Conservation (phyloP, 1,140 invertebrate species). For the Coenobita brevimanus region DNA sequence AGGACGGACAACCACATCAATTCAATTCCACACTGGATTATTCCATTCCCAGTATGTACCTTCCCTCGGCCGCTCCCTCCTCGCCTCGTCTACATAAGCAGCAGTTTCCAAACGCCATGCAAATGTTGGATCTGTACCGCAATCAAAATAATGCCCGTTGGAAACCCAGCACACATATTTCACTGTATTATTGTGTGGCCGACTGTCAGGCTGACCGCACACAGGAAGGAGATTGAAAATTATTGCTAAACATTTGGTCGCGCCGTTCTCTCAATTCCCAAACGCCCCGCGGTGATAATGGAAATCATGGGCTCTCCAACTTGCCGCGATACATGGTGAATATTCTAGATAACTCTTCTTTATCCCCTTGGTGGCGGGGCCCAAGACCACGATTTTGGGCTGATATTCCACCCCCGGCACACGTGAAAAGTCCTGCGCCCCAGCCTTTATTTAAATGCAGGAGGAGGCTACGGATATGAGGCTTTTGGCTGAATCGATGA, state of each 20-base stretch:
- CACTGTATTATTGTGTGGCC: conserved; percentile 66
- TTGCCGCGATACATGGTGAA: conserved; percentile 58
- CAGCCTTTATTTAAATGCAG: conserved; percentile 65
- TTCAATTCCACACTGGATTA: conserved; percentile 65
- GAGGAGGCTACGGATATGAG: conserved; percentile 64
- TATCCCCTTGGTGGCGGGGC: conserved; percentile 58
- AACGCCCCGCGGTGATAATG: conserved; percentile 66
- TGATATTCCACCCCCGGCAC: conserved; percentile 56
- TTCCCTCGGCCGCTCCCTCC: conserved; percentile 30
- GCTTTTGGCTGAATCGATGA: conserved; percentile 66
- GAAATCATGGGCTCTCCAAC: conserved; percentile 58
- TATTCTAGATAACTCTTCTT: conserved; percentile 67
- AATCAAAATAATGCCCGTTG: conserved; percentile 66
- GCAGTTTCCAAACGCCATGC: conserved; percentile 60
- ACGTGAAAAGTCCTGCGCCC: conserved; percentile 47
- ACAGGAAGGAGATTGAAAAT: conserved; percentile 65
- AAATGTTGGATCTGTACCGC: conserved; percentile 65
- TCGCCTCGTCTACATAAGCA: conserved; percentile 57
- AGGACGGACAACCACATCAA: conserved; percentile 64
- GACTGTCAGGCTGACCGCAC: conserved; percentile 65
- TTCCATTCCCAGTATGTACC: conserved; percentile 62
- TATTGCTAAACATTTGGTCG: conserved; percentile 67
- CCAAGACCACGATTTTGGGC: conserved; percentile 63
- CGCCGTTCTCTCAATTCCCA: conserved; percentile 65
- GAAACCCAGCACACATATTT: conserved; percentile 66